Evolutionary conservation across 2,113 vertebrate genomes (phyloP).

Genomic region (Clarias macrocephalus): DNA sequence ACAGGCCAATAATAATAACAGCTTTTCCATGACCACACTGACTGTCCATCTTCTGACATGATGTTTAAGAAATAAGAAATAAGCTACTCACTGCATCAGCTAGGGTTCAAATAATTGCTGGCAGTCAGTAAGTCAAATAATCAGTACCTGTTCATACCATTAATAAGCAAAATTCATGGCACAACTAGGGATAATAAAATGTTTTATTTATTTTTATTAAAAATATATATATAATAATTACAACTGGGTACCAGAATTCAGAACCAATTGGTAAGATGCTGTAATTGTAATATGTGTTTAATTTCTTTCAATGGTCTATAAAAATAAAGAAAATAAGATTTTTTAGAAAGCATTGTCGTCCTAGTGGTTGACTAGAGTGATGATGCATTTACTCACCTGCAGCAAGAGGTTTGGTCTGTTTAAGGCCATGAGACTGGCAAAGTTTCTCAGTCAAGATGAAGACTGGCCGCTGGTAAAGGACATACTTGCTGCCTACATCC

Average conservation of each 20-base stretch:
- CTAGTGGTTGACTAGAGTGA: not conserved
- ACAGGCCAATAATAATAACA: too few species aligned
- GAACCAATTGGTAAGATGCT: not conserved
- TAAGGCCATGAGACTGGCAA: slow-evolving; percentile 68
- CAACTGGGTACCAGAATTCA: not conserved
- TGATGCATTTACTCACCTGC: slow-evolving; percentile 68
- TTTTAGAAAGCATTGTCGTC: not conserved
- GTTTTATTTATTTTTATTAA: too few species aligned
- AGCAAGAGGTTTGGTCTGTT: slow-evolving; percentile 66
- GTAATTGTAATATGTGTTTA: not conserved
- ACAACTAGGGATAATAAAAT: not conserved
- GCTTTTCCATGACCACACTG: too few species aligned
- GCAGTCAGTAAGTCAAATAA: not conserved
- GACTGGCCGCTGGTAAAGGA: slow-evolving; percentile 69
- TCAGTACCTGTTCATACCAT: not conserved
- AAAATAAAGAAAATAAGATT: too few species aligned
- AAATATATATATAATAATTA: not conserved
- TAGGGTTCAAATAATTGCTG: not conserved
- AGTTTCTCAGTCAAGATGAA: slow-evolving; percentile 78
- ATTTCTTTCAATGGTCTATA: too few species aligned
- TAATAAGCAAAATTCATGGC: not conserved
- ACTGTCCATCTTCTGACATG: too few species aligned
- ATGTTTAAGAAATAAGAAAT: too few species aligned
- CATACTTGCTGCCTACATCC: slow-evolving; percentile 66
- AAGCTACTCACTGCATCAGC: too few species aligned